These are phyloP conservation scores for Odocoileus virginianus DNA, from an alignment of 2,113 vertebrate genomes.

Conservation along the genomic window DNA sequence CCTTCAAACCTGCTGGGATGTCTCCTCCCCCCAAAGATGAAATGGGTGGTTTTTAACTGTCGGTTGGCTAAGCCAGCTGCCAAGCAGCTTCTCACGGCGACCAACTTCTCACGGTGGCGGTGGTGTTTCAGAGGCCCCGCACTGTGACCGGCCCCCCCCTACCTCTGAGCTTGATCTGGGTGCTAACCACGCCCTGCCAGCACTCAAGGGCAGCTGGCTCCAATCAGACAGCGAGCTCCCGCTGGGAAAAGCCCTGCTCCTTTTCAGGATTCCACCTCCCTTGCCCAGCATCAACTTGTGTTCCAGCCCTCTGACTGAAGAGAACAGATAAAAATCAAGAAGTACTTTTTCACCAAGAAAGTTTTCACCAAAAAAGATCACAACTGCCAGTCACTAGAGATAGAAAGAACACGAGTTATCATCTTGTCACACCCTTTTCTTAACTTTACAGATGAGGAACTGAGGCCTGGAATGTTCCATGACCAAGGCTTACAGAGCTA, in stretches of 20 bases:
- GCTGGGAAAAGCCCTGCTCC: neutral
- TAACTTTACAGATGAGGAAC: slow-evolving; percentile 44
- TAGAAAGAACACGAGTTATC: neutral
- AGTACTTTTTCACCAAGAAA: slow-evolving; percentile 10
- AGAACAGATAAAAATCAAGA: slow-evolving; percentile 32
- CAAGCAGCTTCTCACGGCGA: neutral
- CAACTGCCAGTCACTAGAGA: neutral
- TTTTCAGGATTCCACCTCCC: neutral
- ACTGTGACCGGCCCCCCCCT: neutral
- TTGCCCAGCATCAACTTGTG: neutral
- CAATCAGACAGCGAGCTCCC: neutral
- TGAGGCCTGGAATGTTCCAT: neutral
- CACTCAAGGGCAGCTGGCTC: neutral
- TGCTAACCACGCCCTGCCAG: neutral
- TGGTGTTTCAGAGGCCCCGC: neutral
- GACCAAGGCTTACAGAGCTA: neutral
- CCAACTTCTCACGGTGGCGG: neutral
- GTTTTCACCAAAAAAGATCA: neutral
- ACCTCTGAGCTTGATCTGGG: neutral
- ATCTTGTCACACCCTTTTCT: neutral
- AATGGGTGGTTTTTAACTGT: slow-evolving; percentile 39
- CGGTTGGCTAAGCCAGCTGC: slow-evolving; percentile 49
- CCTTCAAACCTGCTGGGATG: slow-evolving; percentile 19
- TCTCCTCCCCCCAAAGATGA: slow-evolving; percentile 11
- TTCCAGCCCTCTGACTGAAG: neutral